phyloP scores from a whole-genome alignment of 2,113 vertebrate species.

The Merops nubicus region DNA sequence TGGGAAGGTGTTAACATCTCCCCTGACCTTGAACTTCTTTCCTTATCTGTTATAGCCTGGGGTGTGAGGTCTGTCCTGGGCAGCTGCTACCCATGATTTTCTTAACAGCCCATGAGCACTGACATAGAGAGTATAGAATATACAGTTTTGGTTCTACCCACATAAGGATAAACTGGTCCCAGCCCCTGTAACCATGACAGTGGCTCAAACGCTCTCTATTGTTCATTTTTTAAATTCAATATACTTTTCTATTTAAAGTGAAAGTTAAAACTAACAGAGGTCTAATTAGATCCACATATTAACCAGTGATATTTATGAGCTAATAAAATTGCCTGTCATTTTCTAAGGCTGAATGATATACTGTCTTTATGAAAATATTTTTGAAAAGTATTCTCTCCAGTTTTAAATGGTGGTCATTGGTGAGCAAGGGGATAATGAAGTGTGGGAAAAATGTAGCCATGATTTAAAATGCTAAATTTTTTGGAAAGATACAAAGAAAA shows the following conservation, averaged over 20 bases:
- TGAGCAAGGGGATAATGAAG: background rate
- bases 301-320: background rate
- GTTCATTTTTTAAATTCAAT: background rate
- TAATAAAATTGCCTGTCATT: slow-evolving; percentile 11
- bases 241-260: background rate
- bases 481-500: background rate
- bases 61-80: no score
- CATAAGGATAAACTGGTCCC: no score
- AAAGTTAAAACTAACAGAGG: background rate
- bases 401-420: background rate
- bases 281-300: background rate
- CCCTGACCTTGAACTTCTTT: no score
- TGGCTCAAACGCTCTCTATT: background rate
- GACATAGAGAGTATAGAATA: no score
- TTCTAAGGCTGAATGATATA: background rate
- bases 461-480: background rate
- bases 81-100: no score
- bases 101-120: no score
- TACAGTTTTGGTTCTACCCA: no score
- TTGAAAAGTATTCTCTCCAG: background rate
- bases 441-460: background rate
- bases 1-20: no score
- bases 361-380: slow-evolving; percentile 2
- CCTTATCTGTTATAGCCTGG: no score
- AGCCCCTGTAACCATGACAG: no score